Conservation (phyloP, 1,140 invertebrate genomes). For the Atta colombica region DNA sequence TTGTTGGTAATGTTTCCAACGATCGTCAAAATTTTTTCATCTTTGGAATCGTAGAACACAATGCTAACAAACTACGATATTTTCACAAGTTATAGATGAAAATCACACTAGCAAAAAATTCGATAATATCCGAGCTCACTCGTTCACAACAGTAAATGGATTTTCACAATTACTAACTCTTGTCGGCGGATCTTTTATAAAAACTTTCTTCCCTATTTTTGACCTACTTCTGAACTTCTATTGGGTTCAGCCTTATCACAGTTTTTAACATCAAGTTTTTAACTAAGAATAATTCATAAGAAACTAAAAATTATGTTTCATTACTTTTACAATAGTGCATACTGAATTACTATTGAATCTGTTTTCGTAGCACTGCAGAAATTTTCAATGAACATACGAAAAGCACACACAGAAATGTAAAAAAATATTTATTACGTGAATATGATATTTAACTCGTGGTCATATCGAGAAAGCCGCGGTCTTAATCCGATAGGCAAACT, state of each 20-base stretch:
- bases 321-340: slow-evolving; percentile 9
- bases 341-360: not conserved
- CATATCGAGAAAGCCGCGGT: not conserved
- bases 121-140: not conserved
- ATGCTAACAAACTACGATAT: not conserved
- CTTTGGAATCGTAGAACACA: not conserved
- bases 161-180: not conserved
- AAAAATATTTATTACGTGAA: not conserved
- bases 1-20: not conserved
- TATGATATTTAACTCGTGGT: slow-evolving; percentile 28
- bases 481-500: not conserved
- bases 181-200: not conserved
- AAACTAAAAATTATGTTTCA: not conserved
- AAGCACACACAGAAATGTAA: not conserved
- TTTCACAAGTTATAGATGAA: not conserved
- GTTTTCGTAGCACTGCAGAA: not conserved
- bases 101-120: not conserved
- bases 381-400: not conserved
- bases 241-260: not conserved
- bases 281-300: not conserved
- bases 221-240: not conserved
- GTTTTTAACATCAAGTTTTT: not conserved
- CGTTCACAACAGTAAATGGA: not conserved
- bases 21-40: not conserved
- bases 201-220: not conserved